phyloP scores from a whole-genome alignment of 1,140 invertebrate genomes.

The Campoletis sonorensis region DNA sequence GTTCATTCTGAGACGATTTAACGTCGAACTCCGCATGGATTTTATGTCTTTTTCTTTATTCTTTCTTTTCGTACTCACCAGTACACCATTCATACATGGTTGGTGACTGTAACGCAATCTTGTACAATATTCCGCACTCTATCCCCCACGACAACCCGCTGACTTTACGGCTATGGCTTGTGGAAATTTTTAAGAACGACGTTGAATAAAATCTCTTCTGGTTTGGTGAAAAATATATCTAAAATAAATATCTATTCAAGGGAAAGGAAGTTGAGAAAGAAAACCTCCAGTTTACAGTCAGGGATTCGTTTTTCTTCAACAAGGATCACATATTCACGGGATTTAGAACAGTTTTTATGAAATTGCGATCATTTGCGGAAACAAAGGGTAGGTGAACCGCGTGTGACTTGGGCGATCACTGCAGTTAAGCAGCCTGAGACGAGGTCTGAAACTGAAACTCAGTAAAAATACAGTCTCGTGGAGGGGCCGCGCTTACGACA shows the following conservation, averaged over 20 bases:
- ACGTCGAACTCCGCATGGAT: not conserved
- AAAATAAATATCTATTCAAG: not conserved
- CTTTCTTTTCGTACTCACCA: not conserved
- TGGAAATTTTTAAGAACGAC: conserved; percentile 8
- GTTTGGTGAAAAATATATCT: not conserved
- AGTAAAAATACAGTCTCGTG: too few species aligned
- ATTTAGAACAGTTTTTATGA: too few species aligned
- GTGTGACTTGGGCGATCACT: too few species aligned
- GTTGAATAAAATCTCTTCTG: not conserved
- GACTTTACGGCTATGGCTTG: conserved; percentile 32
- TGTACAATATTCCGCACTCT: conserved; percentile 29
- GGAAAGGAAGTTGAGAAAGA: not conserved
- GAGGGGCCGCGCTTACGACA: too few species aligned
- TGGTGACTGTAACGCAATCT: conserved; percentile 22
- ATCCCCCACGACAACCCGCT: conserved; percentile 32
- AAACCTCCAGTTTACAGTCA: not conserved
- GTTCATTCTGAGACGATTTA: not conserved
- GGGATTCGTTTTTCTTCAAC: too few species aligned
- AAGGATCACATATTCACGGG: too few species aligned
- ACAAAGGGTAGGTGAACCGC: too few species aligned
- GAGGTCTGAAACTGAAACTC: too few species aligned
- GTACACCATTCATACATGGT: conserved; percentile 5
- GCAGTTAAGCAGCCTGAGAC: too few species aligned
- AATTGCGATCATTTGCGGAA: too few species aligned
- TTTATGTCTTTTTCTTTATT: conserved; percentile 12